phyloP scores from a whole-genome alignment of 2,888 invertebrate species.

The Pammene fasciana region DNA sequence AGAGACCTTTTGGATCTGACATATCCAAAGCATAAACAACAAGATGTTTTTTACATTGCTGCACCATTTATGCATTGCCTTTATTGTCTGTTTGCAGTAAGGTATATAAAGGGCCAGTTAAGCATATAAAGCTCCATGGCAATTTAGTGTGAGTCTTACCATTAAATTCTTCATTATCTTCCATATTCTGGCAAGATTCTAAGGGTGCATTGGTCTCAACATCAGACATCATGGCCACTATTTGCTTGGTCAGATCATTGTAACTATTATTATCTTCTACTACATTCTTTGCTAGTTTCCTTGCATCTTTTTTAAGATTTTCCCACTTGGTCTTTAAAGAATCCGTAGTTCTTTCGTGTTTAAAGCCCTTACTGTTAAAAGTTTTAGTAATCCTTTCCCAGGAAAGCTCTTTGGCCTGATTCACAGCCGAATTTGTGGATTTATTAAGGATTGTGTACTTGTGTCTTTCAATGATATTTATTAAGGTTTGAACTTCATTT shows the following conservation, averaged over 20 bases:
- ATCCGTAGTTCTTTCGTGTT: conserved; percentile 57
- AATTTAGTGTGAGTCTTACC: conserved; percentile 1
- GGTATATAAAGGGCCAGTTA: background rate
- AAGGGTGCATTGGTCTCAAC: conserved; percentile 51
- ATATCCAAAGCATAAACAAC: too few relatives aligned
- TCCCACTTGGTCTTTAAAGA: conserved; percentile 71
- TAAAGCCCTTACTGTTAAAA: conserved; percentile 62
- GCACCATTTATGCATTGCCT: too few relatives aligned
- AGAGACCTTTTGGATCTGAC: too few relatives aligned
- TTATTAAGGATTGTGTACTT: conserved; percentile 67
- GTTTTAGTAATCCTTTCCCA: conserved; percentile 67
- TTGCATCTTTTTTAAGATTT: conserved; percentile 66
- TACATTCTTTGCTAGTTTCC: conserved; percentile 60
- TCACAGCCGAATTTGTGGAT: conserved; percentile 57
- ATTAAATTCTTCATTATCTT: conserved; percentile 46
- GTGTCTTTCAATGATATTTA: conserved; percentile 64
- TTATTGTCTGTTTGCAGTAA: too few relatives aligned
- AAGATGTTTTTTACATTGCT: too few relatives aligned
- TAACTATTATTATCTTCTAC: conserved; percentile 52
- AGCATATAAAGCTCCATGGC: background rate
- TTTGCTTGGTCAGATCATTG: conserved; percentile 55
- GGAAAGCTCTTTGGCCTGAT: conserved; percentile 63
- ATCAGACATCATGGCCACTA: conserved; percentile 56
- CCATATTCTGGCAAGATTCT: conserved; percentile 44
- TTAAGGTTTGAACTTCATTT: conserved; percentile 61